These are phyloP conservation scores for Rhinogobius similis DNA, from an alignment of 2,113 vertebrate genomes.

Conservation along the genomic window DNA sequence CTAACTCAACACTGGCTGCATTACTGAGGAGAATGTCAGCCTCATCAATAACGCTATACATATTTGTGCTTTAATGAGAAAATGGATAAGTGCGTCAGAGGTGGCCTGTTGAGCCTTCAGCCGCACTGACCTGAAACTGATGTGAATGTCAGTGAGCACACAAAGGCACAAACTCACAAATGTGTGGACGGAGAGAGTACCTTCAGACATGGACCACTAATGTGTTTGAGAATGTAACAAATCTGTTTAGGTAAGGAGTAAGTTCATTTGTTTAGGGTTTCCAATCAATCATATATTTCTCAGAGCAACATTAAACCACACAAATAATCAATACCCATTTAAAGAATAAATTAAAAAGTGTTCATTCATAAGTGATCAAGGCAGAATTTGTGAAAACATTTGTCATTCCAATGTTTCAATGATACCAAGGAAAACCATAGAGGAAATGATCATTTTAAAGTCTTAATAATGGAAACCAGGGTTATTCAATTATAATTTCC, in stretches of 20 bases:
- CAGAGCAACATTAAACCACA: neutral
- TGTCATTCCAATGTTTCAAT: no score
- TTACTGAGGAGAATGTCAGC: conserved; percentile 50
- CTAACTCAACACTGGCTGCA: conserved; percentile 49
- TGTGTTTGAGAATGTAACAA: conserved; percentile 5
- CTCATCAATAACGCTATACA: conserved; percentile 51
- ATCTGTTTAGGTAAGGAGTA: conserved; percentile 5
- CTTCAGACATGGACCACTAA: conserved; percentile 6
- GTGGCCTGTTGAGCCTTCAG: neutral
- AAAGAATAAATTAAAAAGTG: no score
- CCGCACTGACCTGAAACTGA: conserved; percentile 34
- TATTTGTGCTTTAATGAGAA: conserved; percentile 27
- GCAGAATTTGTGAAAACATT: no score
- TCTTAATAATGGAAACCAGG: no score
- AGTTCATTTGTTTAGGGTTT: conserved; percentile 28
- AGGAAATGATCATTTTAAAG: no score
- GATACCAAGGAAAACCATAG: no score
- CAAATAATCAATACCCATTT: neutral
- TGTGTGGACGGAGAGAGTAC: conserved; percentile 18
- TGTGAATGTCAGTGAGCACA: conserved; percentile 41
- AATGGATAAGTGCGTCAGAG: conserved; percentile 17
- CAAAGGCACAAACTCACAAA: conserved; percentile 7
- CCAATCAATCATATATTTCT: neutral
- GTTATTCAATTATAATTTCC: no score
- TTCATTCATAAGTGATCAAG: no score